A percentile compares a stretch with the other conserved stretches of the same genome.
phyloP scores from a whole-genome alignment of 2,797 vertebrate genomes.

The Eupleurogrammus muticus region DNA sequence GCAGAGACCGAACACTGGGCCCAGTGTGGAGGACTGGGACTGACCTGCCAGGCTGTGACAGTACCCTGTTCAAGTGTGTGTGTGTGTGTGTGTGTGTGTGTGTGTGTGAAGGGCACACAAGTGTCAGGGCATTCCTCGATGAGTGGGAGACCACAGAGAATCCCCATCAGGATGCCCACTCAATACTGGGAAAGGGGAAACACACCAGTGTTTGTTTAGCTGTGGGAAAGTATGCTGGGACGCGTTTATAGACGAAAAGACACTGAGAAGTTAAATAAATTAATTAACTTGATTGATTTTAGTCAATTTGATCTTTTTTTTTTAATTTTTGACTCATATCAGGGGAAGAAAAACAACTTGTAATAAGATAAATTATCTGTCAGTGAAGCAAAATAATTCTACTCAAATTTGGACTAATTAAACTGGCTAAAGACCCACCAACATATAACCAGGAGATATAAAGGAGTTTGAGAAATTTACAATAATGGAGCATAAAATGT shows the following conservation, averaged over 20 bases:
- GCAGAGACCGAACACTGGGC: constrained; percentile 68
- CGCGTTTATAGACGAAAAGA: neutral
- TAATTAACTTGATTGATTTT: too few species aligned
- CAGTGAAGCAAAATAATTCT: too few species aligned
- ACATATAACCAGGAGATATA: too few species aligned
- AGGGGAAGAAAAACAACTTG: too few species aligned
- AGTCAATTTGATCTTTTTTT: too few species aligned
- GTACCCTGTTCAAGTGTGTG: constrained; percentile 39
- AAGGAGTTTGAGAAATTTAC: too few species aligned
- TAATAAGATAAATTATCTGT: too few species aligned
- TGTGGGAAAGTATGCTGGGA: constrained; percentile 65
- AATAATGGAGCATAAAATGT: too few species aligned
- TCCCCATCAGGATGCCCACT: constrained; percentile 64
- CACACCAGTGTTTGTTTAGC: constrained; percentile 64
- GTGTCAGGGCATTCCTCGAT: constrained; percentile 80
- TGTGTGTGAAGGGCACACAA: constrained; percentile 57
- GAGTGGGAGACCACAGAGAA: constrained; percentile 72
- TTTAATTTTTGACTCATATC: too few species aligned
- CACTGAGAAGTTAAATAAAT: too few species aligned
- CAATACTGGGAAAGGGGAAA: constrained; percentile 36
- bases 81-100: constrained; percentile 39
- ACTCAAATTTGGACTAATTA: too few species aligned
- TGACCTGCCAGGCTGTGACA: constrained; percentile 54
- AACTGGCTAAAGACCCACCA: too few species aligned
- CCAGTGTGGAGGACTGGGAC: constrained; percentile 59